These are phyloP conservation scores for Hippasteria phrygiana DNA, from an alignment of 53 echinoderm and acorn worm species.

Conservation along the genomic window DNA sequence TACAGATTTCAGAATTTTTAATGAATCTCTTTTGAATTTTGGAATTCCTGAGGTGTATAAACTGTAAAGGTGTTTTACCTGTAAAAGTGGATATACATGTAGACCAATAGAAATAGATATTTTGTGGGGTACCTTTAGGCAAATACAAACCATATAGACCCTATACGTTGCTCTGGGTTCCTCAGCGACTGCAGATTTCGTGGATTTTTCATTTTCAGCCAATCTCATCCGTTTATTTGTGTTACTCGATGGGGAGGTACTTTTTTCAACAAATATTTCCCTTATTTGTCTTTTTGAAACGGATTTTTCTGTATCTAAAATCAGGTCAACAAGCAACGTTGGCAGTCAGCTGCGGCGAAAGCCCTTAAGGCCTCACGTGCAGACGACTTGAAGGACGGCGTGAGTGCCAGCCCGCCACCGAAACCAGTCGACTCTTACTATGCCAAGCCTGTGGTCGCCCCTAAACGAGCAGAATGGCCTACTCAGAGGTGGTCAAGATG, in stretches of 20 bases:
- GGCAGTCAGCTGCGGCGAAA: conserved; percentile 70
- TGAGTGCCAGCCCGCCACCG: neutral
- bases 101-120: too few relatives aligned
- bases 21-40: too few relatives aligned
- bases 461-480: neutral
- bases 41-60: too few relatives aligned
- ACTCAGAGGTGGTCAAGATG: neutral
- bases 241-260: neutral
- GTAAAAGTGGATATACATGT: too few relatives aligned
- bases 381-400: neutral
- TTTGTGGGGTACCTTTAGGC: too few relatives aligned
- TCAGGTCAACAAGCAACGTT: conserved; percentile 73
- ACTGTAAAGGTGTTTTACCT: too few relatives aligned
- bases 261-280: neutral
- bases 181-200: too few relatives aligned
- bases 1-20: too few relatives aligned
- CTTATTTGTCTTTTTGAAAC: neutral
- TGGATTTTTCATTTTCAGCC: too few relatives aligned
- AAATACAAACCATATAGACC: too few relatives aligned
- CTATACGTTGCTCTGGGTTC: too few relatives aligned
- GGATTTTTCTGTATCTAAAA: neutral
- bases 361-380: conserved; percentile 55
- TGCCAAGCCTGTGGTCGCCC: conserved; percentile 30
- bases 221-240: too few relatives aligned
- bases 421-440: conserved; percentile 11